A percentile compares a stretch with the other conserved stretches of the same genome.
Conservation (phyloP, 2,888 invertebrate genomes). For the Sarcophaga caerulescens region DNA sequence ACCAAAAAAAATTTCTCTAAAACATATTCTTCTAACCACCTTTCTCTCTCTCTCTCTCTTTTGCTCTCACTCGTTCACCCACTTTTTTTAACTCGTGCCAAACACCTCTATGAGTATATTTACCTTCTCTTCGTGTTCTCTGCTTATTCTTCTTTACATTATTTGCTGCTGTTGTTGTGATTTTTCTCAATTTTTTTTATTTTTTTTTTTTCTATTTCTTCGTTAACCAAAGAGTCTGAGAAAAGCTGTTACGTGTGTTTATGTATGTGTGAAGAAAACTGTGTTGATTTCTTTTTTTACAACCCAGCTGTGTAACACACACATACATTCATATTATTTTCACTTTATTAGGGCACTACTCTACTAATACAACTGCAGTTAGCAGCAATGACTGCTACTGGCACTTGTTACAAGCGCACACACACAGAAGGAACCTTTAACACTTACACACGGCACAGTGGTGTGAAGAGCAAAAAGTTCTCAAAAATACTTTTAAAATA, state of each 20-base stretch:
- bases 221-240: constrained; percentile 43
- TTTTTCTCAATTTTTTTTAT: not conserved
- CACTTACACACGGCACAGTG: constrained; percentile 34
- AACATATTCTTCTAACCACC: constrained; percentile 13
- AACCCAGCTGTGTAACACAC: not conserved
- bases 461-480: constrained; percentile 15
- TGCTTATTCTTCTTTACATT: constrained; percentile 35
- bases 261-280: not conserved
- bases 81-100: not conserved
- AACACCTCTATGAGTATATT: constrained; percentile 27
- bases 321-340: not conserved
- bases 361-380: constrained; percentile 8
- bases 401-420: constrained; percentile 36
- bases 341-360: constrained; percentile 45
- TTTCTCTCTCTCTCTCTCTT: constrained; percentile 16
- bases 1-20: constrained; percentile 27
- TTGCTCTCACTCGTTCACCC: not conserved
- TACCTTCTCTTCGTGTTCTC: constrained; percentile 44
- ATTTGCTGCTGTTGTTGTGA: constrained; percentile 21
- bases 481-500: too few species aligned
- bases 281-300: not conserved
- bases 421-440: constrained; percentile 51
- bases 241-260: not conserved
- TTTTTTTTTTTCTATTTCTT: constrained; percentile 7
- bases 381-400: not conserved